phyloP scores from a whole-genome alignment of 2,113 vertebrate species.

The Crocuta crocuta region DNA sequence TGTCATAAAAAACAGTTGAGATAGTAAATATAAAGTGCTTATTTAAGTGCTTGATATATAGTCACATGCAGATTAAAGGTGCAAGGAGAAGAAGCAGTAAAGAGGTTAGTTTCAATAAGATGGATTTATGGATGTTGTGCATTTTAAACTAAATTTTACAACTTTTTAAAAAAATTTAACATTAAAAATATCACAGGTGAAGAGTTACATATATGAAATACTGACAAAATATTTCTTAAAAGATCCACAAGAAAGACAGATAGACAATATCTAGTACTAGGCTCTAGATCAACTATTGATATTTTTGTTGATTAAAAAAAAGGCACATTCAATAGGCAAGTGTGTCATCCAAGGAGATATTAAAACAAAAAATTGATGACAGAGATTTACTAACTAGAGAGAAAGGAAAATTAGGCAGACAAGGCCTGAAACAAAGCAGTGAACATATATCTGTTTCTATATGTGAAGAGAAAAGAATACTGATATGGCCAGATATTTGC shows the following conservation, averaged over 20 bases:
- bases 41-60: not conserved
- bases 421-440: not conserved
- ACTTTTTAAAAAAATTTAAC: not conserved
- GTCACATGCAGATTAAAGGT: constrained; percentile 22
- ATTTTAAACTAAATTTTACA: not conserved
- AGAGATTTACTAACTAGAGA: not conserved
- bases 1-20: not conserved
- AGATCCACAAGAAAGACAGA: not conserved
- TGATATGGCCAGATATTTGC: not conserved
- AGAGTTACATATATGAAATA: not conserved
- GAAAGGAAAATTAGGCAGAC: not conserved
- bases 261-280: not conserved
- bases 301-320: not conserved
- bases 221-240: not conserved
- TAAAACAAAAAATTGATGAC: not conserved
- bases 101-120: not conserved
- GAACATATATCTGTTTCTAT: not conserved
- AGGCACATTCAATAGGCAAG: not conserved
- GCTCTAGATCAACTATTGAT: not conserved
- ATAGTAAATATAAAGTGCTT: not conserved
- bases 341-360: not conserved
- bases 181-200: not conserved
- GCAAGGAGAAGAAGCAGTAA: not conserved
- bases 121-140: not conserved
- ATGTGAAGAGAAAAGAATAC: not conserved